phyloP scores from a whole-genome alignment of 2,797 vertebrate species.

The Microctenopoma lineatum region DNA sequence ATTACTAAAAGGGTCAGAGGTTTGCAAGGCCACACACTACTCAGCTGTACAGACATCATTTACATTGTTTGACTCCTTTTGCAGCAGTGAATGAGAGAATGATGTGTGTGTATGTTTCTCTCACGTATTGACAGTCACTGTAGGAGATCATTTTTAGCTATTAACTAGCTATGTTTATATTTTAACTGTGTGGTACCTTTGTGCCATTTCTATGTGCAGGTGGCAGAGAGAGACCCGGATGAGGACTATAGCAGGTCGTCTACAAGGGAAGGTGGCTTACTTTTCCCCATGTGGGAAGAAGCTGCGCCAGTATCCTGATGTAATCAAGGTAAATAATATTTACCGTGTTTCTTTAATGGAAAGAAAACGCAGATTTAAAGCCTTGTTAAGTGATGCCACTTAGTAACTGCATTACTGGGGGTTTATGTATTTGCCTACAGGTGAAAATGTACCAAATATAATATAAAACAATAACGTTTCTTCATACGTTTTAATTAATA shows the following conservation, averaged over 20 bases:
- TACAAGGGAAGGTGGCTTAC: slow-evolving; percentile 94
- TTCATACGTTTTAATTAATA: slow-evolving; percentile 16
- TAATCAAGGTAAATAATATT: slow-evolving; percentile 88
- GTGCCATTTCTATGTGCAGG: slow-evolving; percentile 70
- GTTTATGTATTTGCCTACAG: neutral
- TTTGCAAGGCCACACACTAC: slow-evolving; percentile 10
- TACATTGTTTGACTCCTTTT: slow-evolving; percentile 6
- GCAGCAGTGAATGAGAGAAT: neutral
- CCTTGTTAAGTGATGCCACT: neutral
- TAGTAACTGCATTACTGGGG: slow-evolving; percentile 5
- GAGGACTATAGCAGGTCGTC: slow-evolving; percentile 87
- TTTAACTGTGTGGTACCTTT: neutral
- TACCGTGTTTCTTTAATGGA: neutral
- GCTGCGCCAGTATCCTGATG: slow-evolving; percentile 93
- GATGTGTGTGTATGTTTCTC: neutral
- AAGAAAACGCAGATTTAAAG: neutral
- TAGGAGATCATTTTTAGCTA: neutral
- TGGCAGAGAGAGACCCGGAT: slow-evolving; percentile 96
- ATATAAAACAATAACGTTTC: neutral
- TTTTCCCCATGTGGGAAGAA: slow-evolving; percentile 96
- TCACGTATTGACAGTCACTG: neutral
- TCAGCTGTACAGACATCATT: slow-evolving; percentile 1
- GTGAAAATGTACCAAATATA: neutral
- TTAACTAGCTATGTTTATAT: neutral
- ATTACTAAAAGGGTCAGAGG: slow-evolving; percentile 41